Percentiles rank a stretch among this genome's conserved stretches.
phyloP scores from a whole-genome alignment of 2,113 vertebrate species.

The Eretmochelys imbricata region DNA sequence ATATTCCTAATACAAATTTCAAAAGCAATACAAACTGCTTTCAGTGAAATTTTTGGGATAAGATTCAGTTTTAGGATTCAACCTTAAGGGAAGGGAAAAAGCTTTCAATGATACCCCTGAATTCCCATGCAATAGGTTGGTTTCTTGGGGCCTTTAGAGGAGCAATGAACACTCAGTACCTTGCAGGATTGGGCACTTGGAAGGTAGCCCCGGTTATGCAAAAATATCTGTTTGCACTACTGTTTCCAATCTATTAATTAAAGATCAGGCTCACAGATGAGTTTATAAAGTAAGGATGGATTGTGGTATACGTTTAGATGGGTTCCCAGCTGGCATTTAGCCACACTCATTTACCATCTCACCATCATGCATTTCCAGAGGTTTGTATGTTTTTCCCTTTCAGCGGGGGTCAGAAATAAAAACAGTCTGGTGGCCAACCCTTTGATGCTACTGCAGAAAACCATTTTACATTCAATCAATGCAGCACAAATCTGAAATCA shows the following conservation, averaged over 20 bases:
- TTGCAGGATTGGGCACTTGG: neutral
- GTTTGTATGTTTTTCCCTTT: neutral
- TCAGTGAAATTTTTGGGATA: neutral
- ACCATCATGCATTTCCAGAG: neutral
- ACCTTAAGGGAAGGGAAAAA: neutral
- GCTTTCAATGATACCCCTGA: neutral
- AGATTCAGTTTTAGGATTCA: neutral
- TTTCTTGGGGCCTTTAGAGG: neutral
- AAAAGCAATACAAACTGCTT: neutral
- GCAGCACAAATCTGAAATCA: neutral
- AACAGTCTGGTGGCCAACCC: neutral
- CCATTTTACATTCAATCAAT: neutral
- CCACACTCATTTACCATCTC: neutral
- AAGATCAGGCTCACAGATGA: neutral
- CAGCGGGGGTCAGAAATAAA: neutral
- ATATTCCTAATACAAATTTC: neutral
- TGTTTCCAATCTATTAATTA: neutral
- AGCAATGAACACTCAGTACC: neutral
- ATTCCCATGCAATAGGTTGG: neutral
- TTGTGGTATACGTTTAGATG: neutral
- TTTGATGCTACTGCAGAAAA: neutral
- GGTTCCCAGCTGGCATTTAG: neutral
- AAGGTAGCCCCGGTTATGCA: neutral
- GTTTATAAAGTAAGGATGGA: no score
- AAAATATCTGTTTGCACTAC: neutral